These are phyloP conservation scores for Turnix velox DNA, from an alignment of 2,113 vertebrate genomes.

Conservation along the genomic window DNA sequence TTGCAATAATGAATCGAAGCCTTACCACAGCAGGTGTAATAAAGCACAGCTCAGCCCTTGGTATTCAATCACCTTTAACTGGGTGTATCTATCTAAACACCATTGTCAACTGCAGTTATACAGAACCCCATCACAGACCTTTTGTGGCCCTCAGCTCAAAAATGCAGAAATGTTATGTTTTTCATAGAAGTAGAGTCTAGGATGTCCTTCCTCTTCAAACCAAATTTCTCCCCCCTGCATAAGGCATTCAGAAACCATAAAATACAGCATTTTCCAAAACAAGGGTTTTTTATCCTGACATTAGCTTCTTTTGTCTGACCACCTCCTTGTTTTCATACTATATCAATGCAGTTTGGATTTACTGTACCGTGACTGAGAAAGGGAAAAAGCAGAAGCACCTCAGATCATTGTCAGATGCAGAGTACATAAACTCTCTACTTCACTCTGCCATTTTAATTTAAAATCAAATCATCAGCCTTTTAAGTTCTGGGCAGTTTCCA, in stretches of 20 bases:
- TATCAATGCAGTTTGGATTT: not conserved
- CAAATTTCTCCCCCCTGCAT: not conserved
- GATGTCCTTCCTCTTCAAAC: not conserved
- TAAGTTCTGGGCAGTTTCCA: not conserved
- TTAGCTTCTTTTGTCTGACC: not conserved
- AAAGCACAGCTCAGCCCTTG: slow-evolving; percentile 77
- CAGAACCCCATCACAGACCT: slow-evolving; percentile 49
- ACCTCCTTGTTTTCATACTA: not conserved
- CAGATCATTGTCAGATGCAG: not conserved
- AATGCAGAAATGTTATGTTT: slow-evolving; percentile 38
- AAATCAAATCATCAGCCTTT: not conserved
- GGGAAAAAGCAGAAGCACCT: slow-evolving; percentile 8
- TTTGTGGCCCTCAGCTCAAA: slow-evolving; percentile 53
- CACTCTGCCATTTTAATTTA: not conserved
- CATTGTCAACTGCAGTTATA: slow-evolving; percentile 49
- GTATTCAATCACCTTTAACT: slow-evolving; percentile 83
- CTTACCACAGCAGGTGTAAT: slow-evolving; percentile 81
- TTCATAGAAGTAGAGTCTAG: not conserved
- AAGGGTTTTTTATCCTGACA: slow-evolving; percentile 26
- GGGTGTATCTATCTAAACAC: slow-evolving; percentile 62
- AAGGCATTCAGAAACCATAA: slow-evolving; percentile 31
- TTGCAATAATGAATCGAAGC: slow-evolving; percentile 80
- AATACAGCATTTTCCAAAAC: slow-evolving; percentile 7
- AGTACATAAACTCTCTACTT: not conserved
- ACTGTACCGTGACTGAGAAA: not conserved